Percentiles rank a stretch among this genome's conserved stretches.
Evolutionary conservation across 2,888 invertebrate species (phyloP).

Genomic region (Glomeris marginata): DNA sequence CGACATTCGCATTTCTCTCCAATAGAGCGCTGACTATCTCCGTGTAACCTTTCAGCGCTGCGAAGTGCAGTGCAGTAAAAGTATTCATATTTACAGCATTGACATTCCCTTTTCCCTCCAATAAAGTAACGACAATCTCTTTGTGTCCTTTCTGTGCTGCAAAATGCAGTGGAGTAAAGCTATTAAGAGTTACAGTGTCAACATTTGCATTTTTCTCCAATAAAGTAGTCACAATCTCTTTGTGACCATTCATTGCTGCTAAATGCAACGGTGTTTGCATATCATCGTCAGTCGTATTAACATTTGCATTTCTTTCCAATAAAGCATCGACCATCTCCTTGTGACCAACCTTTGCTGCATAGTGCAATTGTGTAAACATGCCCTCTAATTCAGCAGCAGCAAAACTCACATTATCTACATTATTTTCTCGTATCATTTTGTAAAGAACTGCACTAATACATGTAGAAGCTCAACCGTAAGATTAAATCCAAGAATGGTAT

Average conservation of each 20-base stretch:
- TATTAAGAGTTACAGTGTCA: neutral
- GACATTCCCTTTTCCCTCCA: no score
- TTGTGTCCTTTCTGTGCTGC: neutral
- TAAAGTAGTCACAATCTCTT: constrained; percentile 51
- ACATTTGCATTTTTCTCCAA: constrained; percentile 33
- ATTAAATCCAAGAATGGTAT: no score
- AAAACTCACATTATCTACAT: no score
- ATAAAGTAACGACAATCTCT: neutral
- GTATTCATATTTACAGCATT: no score
- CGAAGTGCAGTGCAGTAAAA: no score
- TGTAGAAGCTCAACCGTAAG: no score
- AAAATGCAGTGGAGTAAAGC: neutral
- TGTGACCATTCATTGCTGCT: constrained; percentile 58
- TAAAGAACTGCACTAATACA: no score
- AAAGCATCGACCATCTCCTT: constrained; percentile 1
- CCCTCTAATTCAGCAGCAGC: no score
- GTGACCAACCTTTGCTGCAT: no score
- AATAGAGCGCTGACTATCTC: neutral
- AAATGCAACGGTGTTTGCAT: constrained; percentile 55
- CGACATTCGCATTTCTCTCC: constrained; percentile 47
- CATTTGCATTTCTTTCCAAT: constrained; percentile 4
- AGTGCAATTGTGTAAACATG: no score
- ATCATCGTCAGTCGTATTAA: constrained; percentile 22
- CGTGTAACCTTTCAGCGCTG: neutral
- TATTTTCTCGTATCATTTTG: no score